Evolutionary conservation across 35 echinoderm and acorn worm species (phyloP).

Genomic region (Ophiothrix spiculata): DNA sequence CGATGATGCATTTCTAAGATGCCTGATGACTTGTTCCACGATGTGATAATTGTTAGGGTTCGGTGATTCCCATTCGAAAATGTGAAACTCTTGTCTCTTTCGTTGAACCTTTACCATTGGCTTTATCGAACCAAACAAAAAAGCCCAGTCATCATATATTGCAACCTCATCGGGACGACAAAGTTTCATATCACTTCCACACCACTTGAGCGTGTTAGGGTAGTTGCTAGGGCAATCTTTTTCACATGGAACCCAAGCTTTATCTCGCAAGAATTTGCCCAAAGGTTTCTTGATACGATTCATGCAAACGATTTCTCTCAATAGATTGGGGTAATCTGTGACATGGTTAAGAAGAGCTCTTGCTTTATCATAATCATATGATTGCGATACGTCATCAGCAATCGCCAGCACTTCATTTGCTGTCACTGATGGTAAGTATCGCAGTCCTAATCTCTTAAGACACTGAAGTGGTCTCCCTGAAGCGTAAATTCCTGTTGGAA

Average conservation of each 20-base stretch:
- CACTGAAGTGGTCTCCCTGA: background rate
- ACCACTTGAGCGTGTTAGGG: background rate
- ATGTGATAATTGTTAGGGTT: background rate
- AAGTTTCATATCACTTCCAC: background rate
- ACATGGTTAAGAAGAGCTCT: background rate
- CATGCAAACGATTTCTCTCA: background rate
- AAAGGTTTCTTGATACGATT: slow-evolving; percentile 18
- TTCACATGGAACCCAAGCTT: slow-evolving; percentile 25
- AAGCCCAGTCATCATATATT: background rate
- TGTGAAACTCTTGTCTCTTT: background rate
- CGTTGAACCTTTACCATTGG: background rate
- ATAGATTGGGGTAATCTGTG: background rate
- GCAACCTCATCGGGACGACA: background rate
- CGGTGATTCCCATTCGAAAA: background rate
- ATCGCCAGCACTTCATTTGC: background rate
- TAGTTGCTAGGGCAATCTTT: background rate
- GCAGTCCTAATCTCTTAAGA: background rate
- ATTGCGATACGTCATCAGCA: background rate
- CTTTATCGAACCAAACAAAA: slow-evolving; percentile 3
- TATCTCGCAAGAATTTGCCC: slow-evolving; percentile 8
- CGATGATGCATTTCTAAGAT: background rate
- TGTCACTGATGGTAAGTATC: background rate
- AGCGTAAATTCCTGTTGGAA: background rate
- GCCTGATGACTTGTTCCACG: background rate
- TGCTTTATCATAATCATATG: background rate